These are phyloP conservation scores for Hypena proboscidalis DNA, from an alignment of 2,888 invertebrate species.

Conservation along the genomic window DNA sequence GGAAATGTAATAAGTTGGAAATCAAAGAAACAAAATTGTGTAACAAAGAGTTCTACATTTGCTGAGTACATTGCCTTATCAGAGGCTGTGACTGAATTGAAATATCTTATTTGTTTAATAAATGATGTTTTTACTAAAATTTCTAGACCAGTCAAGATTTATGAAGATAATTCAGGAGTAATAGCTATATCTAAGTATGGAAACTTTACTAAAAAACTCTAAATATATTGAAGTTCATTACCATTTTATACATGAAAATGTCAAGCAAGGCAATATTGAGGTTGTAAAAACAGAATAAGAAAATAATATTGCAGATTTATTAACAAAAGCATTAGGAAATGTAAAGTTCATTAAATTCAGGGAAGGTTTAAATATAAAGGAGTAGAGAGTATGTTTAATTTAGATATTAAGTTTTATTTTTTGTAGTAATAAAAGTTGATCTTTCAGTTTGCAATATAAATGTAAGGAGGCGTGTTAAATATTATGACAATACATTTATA, in stretches of 20 bases:
- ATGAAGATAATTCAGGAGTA: conserved; percentile 32
- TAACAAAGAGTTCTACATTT: conserved; percentile 4
- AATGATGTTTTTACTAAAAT: conserved; percentile 1
- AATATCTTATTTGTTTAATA: neutral
- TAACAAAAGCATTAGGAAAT: no score
- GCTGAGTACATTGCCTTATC: conserved; percentile 1
- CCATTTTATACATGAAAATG: conserved; percentile 10
- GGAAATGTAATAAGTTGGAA: conserved; percentile 1
- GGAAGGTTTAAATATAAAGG: no score
- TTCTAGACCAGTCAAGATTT: conserved; percentile 22
- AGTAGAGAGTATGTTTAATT: no score
- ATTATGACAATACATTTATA: no score
- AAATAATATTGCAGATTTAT: no score
- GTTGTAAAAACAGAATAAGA: no score
- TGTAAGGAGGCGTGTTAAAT: no score
- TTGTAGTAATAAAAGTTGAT: no score
- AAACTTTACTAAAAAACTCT: conserved; percentile 33
- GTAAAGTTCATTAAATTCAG: no score
- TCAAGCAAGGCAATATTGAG: no score
- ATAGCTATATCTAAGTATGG: conserved; percentile 30
- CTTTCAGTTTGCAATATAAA: no score
- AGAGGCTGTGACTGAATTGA: conserved; percentile 15
- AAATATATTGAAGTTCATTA: conserved; percentile 27
- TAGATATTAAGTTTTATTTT: no score
- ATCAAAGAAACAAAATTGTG: conserved; percentile 2